These are phyloP conservation scores for Hemiprocne comata DNA, from an alignment of 2,113 vertebrate genomes.

Conservation along the genomic window DNA sequence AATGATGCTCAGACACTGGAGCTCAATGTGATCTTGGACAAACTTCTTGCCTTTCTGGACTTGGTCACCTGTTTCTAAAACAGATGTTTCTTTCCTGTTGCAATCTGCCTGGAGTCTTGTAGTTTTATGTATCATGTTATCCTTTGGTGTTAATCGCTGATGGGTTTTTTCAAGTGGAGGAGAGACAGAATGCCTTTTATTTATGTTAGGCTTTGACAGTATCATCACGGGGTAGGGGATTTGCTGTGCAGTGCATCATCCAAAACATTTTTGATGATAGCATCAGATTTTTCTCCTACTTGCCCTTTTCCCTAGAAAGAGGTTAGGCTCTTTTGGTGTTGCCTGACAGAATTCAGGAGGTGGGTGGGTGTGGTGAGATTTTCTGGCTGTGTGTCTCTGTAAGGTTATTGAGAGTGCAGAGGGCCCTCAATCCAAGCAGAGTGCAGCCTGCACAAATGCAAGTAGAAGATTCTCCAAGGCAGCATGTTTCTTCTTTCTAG, in stretches of 20 bases:
- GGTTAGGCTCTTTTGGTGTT: background rate
- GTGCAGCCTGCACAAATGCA: background rate
- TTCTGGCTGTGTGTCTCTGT: slow-evolving; percentile 9
- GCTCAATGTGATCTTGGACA: background rate
- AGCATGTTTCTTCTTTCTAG: slow-evolving; percentile 2
- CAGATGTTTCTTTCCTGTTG: background rate
- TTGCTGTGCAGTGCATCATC: background rate
- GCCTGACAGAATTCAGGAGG: slow-evolving; percentile 29
- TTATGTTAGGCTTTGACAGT: background rate
- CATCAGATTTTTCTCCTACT: slow-evolving; percentile 16
- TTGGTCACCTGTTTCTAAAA: background rate
- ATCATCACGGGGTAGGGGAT: background rate
- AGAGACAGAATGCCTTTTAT: background rate
- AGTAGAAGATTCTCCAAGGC: slow-evolving; percentile 27
- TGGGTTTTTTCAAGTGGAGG: background rate
- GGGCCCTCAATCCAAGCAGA: background rate
- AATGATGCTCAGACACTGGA: background rate
- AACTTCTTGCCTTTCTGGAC: background rate
- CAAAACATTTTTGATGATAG: background rate
- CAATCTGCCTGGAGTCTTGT: background rate
- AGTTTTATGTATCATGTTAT: background rate
- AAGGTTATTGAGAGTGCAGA: background rate
- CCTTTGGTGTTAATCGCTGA: background rate
- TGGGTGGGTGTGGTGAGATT: background rate
- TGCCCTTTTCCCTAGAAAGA: background rate